Evolutionary conservation across 1,140 invertebrate species (phyloP).

Genomic region (Anastrepha ludens): DNA sequence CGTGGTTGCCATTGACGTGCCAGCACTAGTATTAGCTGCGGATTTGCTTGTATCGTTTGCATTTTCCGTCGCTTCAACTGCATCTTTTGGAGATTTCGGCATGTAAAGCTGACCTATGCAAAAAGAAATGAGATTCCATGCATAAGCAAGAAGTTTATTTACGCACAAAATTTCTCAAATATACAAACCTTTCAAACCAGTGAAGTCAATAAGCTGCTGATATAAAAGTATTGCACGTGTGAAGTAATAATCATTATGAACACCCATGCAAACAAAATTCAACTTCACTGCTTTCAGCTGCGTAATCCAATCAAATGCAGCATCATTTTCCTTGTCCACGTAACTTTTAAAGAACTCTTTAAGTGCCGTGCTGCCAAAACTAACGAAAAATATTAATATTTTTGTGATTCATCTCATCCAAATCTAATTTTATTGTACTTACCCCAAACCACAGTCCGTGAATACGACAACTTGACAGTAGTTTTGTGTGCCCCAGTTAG

Average conservation of each 20-base stretch:
- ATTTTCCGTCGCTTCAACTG: conserved; percentile 50
- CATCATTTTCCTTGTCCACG: conserved; percentile 62
- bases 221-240: conserved; percentile 68
- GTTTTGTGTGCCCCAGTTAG: conserved; percentile 70
- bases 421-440: not conserved
- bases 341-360: conserved; percentile 61
- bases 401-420: not conserved
- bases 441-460: conserved; percentile 70
- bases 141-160: not conserved
- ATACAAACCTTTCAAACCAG: conserved; percentile 63
- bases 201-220: conserved; percentile 68
- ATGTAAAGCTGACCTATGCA: conserved; percentile 66
- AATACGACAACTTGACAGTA: conserved; percentile 68
- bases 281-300: conserved; percentile 87
- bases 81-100: conserved; percentile 65
- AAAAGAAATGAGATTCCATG: not conserved
- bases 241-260: conserved; percentile 75
- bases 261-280: conserved; percentile 81
- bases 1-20: conserved; percentile 79
- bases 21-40: conserved; percentile 79
- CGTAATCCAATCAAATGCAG: conserved; percentile 79
- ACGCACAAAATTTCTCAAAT: not conserved
- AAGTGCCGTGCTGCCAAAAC: conserved; percentile 68
- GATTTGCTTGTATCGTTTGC: conserved; percentile 73
- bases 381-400: not conserved